Evolutionary conservation across 2,888 invertebrate species (phyloP).

Genomic region (Ophion ventricosus): DNA sequence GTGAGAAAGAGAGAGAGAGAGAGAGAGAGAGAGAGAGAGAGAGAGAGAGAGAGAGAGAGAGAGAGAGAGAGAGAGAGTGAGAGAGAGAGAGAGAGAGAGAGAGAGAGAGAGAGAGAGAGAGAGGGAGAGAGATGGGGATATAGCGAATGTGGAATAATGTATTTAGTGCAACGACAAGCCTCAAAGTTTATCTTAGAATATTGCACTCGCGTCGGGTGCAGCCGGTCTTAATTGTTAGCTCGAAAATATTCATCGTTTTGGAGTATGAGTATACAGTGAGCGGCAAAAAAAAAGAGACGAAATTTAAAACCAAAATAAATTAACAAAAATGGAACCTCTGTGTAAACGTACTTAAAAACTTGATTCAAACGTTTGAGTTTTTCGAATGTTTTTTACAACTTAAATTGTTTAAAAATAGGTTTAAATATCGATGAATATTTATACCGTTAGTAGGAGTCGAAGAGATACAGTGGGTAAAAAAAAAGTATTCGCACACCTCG

Average conservation of each 20-base stretch:
- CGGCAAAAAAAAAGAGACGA: too few species aligned
- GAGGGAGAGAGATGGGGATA: conserved; percentile 12
- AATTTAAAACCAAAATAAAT: too few species aligned
- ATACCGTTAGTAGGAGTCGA: too few species aligned
- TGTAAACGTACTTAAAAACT: too few species aligned
- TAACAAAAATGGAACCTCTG: too few species aligned
- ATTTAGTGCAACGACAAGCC: conserved; percentile 38
- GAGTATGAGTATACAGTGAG: neutral
- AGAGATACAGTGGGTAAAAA: too few species aligned
- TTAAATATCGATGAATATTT: too few species aligned
- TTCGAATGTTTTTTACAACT: too few species aligned
- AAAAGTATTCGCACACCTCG: too few species aligned
- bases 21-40: conserved; percentile 30
- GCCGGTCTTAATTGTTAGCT: conserved; percentile 45
- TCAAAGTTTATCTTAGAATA: conserved; percentile 50
- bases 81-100: conserved; percentile 3
- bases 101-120: conserved; percentile 18
- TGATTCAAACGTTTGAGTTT: too few species aligned
- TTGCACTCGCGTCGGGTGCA: conserved; percentile 36
- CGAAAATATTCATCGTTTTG: conserved; percentile 18
- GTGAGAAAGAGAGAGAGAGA: conserved; percentile 40
- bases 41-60: neutral
- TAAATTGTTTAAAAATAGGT: too few species aligned
- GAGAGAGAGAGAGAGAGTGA: conserved; percentile 1
- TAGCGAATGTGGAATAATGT: conserved; percentile 49